Conservation (phyloP, 2,113 vertebrate species). For the Gymnarchus niloticus region DNA sequence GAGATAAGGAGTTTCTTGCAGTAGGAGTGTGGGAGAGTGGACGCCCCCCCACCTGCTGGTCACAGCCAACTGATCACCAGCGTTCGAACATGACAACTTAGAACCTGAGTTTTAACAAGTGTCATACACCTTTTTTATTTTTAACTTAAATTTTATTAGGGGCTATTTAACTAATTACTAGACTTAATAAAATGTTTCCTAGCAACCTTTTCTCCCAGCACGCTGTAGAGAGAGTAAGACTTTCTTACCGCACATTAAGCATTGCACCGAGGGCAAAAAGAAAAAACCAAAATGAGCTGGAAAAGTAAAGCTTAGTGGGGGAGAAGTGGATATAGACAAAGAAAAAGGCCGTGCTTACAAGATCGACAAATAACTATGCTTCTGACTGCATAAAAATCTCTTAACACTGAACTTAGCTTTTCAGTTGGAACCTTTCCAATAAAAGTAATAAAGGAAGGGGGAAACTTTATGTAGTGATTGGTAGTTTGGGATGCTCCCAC, state of each 20-base stretch:
- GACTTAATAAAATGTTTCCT: slow-evolving; percentile 33
- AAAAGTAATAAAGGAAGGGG: slow-evolving; percentile 9
- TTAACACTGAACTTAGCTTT: neutral
- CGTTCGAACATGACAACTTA: neutral
- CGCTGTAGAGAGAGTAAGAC: neutral
- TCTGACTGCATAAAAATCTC: neutral
- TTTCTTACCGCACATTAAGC: slow-evolving; percentile 5
- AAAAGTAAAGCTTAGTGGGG: neutral
- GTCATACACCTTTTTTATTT: slow-evolving; percentile 27
- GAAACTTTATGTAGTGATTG: no score
- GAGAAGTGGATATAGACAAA: neutral
- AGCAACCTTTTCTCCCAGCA: slow-evolving; percentile 23
- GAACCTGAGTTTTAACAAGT: slow-evolving; percentile 19
- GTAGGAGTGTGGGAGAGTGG: neutral
- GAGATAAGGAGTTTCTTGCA: neutral
- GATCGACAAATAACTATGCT: neutral
- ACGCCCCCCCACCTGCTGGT: neutral
- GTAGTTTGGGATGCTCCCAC: no score
- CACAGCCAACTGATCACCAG: neutral
- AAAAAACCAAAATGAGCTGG: neutral
- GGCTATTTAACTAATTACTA: slow-evolving; percentile 29
- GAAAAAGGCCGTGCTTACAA: neutral
- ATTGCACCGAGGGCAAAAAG: neutral
- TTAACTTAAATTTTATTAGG: slow-evolving; percentile 23
- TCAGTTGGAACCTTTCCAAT: neutral